Evolutionary conservation across 2,113 vertebrate species (phyloP).

Genomic region (Globicephala melas): DNA sequence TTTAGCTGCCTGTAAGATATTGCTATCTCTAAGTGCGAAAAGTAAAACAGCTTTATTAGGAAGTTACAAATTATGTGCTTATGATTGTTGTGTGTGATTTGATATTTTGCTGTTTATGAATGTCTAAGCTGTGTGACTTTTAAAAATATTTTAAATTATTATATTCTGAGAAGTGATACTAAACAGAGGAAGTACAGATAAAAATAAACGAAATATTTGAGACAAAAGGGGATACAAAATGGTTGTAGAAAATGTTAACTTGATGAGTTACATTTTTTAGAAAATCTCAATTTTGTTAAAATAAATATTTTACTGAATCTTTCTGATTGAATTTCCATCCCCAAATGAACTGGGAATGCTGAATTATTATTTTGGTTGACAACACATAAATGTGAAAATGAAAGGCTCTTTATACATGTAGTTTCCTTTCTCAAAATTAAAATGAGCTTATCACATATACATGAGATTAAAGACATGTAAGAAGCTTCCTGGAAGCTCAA

Average conservation of each 20-base stretch:
- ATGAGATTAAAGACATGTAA: slow-evolving; percentile 15
- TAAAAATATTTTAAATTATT: background rate
- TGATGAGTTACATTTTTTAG: background rate
- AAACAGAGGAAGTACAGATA: background rate
- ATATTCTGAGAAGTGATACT: background rate
- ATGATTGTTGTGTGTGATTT: background rate
- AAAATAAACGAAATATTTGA: background rate
- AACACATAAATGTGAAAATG: background rate
- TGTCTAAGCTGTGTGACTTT: background rate
- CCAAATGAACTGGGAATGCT: background rate
- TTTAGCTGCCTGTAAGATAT: background rate
- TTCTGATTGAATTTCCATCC: background rate
- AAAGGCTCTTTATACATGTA: background rate
- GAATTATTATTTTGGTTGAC: background rate
- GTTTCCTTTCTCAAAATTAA: slow-evolving; percentile 29
- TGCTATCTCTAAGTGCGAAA: background rate
- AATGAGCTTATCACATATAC: background rate
- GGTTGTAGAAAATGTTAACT: background rate
- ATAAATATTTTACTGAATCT: background rate
- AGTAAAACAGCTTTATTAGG: background rate
- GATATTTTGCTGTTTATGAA: background rate
- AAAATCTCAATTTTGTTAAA: background rate
- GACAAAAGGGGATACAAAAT: background rate
- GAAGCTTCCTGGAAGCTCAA: background rate
- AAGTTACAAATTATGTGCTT: background rate